Base-by-base conservation (phyloP, 2,888 invertebrate species). In the Polylopha cassiicola region DNA sequence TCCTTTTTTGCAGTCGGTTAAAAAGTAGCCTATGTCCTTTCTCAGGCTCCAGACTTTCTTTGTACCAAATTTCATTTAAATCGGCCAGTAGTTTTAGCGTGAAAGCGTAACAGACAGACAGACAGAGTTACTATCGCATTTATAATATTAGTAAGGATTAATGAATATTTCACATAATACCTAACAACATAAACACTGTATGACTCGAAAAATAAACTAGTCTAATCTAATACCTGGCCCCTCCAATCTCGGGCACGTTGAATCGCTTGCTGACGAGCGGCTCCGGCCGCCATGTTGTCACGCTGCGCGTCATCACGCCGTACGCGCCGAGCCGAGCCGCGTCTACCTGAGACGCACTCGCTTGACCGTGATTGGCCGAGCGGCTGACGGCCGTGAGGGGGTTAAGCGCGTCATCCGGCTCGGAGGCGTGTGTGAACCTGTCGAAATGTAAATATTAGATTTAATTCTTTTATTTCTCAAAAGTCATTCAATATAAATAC, bases 161-260 rank as follows among this genome's bases (percentile, higher is more conserved):
- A n/a, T n/a, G n/a, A n/a, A n/a, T n/a, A n/a, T n/a, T n/a, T n/a
- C n/a, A n/a, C n/a, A n/a, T n/a, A n/a, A n/a, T n/a, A n/a, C n/a
- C n/a, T n/a, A n/a, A n/a, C n/a, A n/a, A n/a, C n/a, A n/a, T n/a
- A n/a, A n/a, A n/a, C n/a, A n/a, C n/a, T n/a, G n/a, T n/a, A n/a
- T n/a, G n/a, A n/a, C n/a, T n/a, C n/a, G n/a, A n/a, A n/a, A n/a
- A n/a, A n/a, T n/a, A 9, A 16, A 16, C 5, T 28, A 9, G 13
- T 4, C 6, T 11, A 4, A 31, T 18, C 31, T 18, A 44, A 51
- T 46, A 81, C 84, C 73, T 72, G 3, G 41, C 47, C 0, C 61
- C 69, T 46, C 89, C 91, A 0, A 97, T 95, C 67, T 97, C 93
- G 0, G 97, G 95, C 15, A 99, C 90, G 66, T 99, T 99, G 67